Base-by-base conservation (phyloP, 2,888 invertebrate genomes). In the Pheosia tremula region DNA sequence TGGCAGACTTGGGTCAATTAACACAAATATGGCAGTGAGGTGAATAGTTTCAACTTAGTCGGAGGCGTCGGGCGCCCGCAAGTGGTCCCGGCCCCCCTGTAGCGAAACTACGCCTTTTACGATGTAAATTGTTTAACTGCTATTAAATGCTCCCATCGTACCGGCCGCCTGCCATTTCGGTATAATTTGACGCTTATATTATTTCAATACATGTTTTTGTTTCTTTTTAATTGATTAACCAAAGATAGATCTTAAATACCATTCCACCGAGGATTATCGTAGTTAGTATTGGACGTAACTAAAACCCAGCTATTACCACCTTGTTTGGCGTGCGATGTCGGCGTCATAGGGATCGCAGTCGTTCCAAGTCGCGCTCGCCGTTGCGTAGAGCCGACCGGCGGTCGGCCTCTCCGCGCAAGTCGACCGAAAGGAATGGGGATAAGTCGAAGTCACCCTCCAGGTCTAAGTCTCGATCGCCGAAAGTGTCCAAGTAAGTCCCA, bases 401-500 rank as follows among this genome's bases (percentile, higher is more conserved):
- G 64, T 83, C 86, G 13, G 72, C 80, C 24, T 65, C 77, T 38
- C 39, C 59, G 52, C 77, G 66, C 61, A 74, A 71, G 56, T 74
- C 75, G 58, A 75, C 78, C 57, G 68, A 84, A 62, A 79, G 85
- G 71, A 87, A 88, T 69, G 87, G 86, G 6, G 78, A 77, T 69
- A 77, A 83, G 58, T 86, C 88, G 0, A 77, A 83, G 58, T 86
- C 88, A 0, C 69, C 77, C 0, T 85, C 88, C 53, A 75, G 89
- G 36, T 87, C 88, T 60, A 94, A 94, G 76, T 95, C 95, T 38
- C 90, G 94, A 62, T 94, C 95, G 69, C 93, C 94, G 77, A 78
- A 83, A 49, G 76, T 77, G 5, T 83, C 86, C 80, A 89, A 89
- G 91, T 91, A 82, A 90, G 90, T 90, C 58, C 3, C 57, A 55